phyloP scores from a whole-genome alignment of 2,113 vertebrate genomes.

The Cavia aperea region DNA sequence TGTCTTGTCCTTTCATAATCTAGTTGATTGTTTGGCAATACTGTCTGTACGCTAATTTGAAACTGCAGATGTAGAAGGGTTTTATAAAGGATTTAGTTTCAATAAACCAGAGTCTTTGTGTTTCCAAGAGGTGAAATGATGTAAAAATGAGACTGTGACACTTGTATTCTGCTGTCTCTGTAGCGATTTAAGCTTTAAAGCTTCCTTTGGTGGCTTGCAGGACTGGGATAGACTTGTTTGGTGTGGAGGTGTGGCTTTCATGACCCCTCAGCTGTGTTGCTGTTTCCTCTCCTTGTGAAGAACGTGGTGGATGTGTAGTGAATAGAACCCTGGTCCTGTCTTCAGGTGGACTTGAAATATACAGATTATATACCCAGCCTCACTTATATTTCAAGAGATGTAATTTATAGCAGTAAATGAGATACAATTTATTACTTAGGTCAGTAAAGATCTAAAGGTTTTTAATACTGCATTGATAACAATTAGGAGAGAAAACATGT shows the following conservation, averaged over 20 bases:
- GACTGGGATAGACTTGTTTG: not conserved
- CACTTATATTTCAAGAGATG: not conserved
- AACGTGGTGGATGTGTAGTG: too few relatives aligned
- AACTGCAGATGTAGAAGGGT: too few relatives aligned
- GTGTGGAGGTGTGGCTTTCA: not conserved
- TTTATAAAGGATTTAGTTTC: not conserved
- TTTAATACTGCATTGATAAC: conserved; percentile 8
- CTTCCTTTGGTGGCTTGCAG: not conserved
- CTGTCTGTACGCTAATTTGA: not conserved
- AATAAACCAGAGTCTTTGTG: not conserved
- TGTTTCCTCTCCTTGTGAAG: not conserved
- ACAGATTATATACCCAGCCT: not conserved
- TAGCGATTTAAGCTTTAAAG: not conserved
- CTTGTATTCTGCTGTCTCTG: not conserved
- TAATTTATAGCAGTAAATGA: not conserved
- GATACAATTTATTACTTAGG: not conserved
- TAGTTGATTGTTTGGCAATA: fast-evolving
- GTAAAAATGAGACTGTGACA: not conserved
- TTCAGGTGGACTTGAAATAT: not conserved
- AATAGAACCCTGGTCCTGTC: not conserved
- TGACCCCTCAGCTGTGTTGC: too few relatives aligned
- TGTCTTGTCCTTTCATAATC: not conserved
- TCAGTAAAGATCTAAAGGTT: not conserved
- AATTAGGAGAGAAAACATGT: not conserved
- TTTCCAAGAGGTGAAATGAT: not conserved